Conservation (phyloP, 1,140 invertebrate species). For the Pteromalus puparum region DNA sequence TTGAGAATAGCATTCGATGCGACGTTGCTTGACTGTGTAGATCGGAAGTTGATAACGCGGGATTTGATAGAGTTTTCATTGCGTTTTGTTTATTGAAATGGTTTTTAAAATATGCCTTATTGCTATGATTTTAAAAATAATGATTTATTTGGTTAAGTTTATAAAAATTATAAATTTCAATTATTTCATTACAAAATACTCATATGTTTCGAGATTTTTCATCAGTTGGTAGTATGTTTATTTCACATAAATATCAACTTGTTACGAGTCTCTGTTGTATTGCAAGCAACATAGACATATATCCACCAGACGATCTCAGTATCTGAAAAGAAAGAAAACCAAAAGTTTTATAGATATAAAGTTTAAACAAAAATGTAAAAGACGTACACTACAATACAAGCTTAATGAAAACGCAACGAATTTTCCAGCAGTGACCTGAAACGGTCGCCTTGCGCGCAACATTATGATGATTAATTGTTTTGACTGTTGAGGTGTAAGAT, state of each 20-base stretch:
- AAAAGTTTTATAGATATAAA: too few species aligned
- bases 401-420: conserved; percentile 58
- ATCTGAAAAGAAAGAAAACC: conserved; percentile 23
- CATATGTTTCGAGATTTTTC: neutral
- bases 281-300: conserved; percentile 35
- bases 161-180: neutral
- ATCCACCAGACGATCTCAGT: conserved; percentile 26
- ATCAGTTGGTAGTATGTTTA: neutral
- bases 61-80: too few species aligned
- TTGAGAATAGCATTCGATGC: neutral
- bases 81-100: too few species aligned
- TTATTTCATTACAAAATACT: neutral
- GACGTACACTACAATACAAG: conserved; percentile 54
- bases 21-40: too few species aligned
- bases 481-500: conserved; percentile 51
- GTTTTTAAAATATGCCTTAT: too few species aligned
- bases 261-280: neutral
- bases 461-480: conserved; percentile 63
- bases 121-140: too few species aligned
- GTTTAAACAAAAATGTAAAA: too few species aligned
- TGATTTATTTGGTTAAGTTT: neutral
- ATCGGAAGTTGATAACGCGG: too few species aligned
- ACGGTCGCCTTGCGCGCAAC: conserved; percentile 56
- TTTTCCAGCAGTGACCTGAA: conserved; percentile 61
- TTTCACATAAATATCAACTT: neutral